phyloP scores from a whole-genome alignment of 2,888 invertebrate species.

The Diloba caeruleocephala region DNA sequence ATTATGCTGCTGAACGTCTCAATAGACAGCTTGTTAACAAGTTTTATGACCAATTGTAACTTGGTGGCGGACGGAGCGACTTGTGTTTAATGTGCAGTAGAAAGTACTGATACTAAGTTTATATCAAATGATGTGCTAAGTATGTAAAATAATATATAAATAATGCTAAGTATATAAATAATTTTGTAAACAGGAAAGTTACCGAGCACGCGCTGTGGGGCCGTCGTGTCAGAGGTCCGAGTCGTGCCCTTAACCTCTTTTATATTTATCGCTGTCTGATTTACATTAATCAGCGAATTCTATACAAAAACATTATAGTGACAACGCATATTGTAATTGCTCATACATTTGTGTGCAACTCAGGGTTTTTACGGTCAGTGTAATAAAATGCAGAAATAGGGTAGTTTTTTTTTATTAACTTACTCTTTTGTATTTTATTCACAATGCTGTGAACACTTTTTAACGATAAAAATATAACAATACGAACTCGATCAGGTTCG shows the following conservation, averaged over 20 bases:
- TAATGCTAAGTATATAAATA: too few relatives aligned
- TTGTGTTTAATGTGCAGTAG: conserved; percentile 18
- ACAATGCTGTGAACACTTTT: conserved; percentile 83
- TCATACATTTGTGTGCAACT: conserved; percentile 14
- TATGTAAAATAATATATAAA: too few relatives aligned
- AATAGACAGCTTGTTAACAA: conserved; percentile 33
- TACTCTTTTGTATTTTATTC: conserved; percentile 79
- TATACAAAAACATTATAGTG: conserved; percentile 40
- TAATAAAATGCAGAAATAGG: conserved; percentile 83
- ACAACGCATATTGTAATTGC: conserved; percentile 4
- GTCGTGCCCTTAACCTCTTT: conserved; percentile 78
- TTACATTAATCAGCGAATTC: conserved; percentile 57
- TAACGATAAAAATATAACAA: conserved; percentile 88
- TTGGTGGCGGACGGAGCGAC: conserved; percentile 16
- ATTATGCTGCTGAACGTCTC: conserved; percentile 32
- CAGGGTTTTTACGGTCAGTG: conserved; percentile 36
- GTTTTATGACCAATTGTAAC: conserved; percentile 17
- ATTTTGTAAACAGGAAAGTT: conserved; percentile 81
- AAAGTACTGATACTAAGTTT: conserved; percentile 21
- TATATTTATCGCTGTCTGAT: conserved; percentile 68
- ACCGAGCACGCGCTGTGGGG: conserved; percentile 70
- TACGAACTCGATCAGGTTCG: conserved; percentile 79
- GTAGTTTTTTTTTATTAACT: conserved; percentile 83
- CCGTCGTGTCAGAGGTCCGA: conserved; percentile 67
- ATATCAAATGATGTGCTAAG: conserved; percentile 26